Percentiles rank a stretch among this genome's conserved stretches.
Evolutionary conservation across 2,888 invertebrate genomes (phyloP).

Genomic region (Cremastinae sp.): DNA sequence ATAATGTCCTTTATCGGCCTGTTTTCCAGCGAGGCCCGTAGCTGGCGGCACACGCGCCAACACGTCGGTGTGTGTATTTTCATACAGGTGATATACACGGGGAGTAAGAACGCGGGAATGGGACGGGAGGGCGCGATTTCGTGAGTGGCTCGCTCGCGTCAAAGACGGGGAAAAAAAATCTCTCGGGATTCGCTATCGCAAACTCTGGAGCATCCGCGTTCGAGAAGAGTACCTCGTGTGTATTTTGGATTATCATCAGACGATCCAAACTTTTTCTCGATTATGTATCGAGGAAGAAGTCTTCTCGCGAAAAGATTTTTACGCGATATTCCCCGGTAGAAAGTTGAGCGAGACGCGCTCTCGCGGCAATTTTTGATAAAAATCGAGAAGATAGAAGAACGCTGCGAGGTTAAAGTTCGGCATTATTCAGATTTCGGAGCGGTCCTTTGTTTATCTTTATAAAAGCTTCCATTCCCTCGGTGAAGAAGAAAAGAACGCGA

Average conservation of each 20-base stretch:
- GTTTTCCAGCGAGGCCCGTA: conserved; percentile 54
- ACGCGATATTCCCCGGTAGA: conserved; percentile 31
- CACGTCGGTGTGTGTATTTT: conserved; percentile 68
- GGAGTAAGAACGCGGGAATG: conserved; percentile 21
- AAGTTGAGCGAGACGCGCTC: conserved; percentile 35
- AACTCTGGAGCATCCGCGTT: conserved; percentile 60
- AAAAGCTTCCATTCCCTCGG: not conserved
- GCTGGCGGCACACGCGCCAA: conserved; percentile 59
- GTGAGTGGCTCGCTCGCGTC: conserved; percentile 40
- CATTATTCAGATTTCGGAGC: conserved; percentile 29
- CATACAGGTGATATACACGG: conserved; percentile 51
- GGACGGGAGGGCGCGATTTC: conserved; percentile 34
- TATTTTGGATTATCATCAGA: conserved; percentile 63
- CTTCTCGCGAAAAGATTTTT: conserved; percentile 40
- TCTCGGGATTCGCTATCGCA: conserved; percentile 73
- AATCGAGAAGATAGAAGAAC: conserved; percentile 34
- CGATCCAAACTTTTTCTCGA: conserved; percentile 56
- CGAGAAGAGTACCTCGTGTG: conserved; percentile 47
- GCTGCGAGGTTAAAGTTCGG: conserved; percentile 43
- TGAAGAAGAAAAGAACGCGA: conserved; percentile 16
- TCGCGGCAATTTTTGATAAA: conserved; percentile 39
- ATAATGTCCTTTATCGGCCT: conserved; percentile 78
- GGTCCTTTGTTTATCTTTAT: conserved; percentile 50
- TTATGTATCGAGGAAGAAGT: conserved; percentile 38
- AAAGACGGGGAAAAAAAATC: conserved; percentile 49